A percentile compares a stretch with the other conserved stretches of the same genome.
These are phyloP conservation scores for Odontocolon sp. DNA, from an alignment of 2,888 invertebrate species.

Conservation along the genomic window DNA sequence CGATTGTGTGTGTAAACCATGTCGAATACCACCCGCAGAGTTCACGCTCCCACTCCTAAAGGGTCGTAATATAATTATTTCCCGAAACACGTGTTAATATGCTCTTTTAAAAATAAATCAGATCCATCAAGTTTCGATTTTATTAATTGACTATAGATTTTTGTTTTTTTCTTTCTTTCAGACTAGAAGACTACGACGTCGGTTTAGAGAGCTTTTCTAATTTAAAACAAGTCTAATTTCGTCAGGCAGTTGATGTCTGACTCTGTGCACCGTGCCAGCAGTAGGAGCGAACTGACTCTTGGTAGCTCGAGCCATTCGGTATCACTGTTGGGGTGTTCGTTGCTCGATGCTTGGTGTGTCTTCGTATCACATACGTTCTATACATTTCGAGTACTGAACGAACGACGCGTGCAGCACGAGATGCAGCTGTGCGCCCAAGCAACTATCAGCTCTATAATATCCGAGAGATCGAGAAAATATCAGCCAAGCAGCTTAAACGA, in stretches of 20 bases:
- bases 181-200: too few species aligned
- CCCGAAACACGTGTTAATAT: too few species aligned
- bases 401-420: background rate
- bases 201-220: too few species aligned
- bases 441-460: background rate
- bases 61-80: too few species aligned
- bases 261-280: slow-evolving; percentile 49
- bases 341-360: background rate
- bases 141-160: too few species aligned
- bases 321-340: slow-evolving; percentile 20
- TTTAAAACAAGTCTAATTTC: too few species aligned
- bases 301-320: slow-evolving; percentile 30
- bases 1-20: background rate
- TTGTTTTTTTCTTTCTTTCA: too few species aligned
- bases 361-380: background rate
- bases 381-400: background rate
- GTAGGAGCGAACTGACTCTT: slow-evolving; percentile 51
- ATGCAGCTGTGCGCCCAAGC: background rate
- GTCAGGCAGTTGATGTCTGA: background rate
- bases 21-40: background rate
- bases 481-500: too few species aligned
- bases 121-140: too few species aligned
- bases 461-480: background rate
- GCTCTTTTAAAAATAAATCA: too few species aligned
- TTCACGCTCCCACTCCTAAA: background rate